Evolutionary conservation across 1,140 invertebrate genomes (phyloP), one percentile per base, ranked within the genome.

Genomic region (Pomacea maculata): DNA sequence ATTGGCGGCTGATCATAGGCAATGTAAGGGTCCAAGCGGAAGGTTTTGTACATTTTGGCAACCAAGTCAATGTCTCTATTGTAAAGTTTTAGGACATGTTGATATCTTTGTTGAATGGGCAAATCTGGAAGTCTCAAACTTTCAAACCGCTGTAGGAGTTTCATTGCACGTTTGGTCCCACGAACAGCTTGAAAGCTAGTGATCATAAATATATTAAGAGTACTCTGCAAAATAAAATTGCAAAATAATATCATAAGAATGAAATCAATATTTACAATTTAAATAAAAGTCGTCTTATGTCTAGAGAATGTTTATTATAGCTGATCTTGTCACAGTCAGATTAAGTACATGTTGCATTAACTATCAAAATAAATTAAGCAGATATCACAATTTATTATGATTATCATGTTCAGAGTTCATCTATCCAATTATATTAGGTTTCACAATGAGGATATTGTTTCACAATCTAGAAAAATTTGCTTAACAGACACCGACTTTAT

Each of bases 161-260:
- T 93, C 67, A 98, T 95, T 34, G 96, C 96, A 90, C 97, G 95
- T 0, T 96, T 95, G 1, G 96, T 97, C 91, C 97, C 96, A 95
- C 95, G 97, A 5, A 97, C 96, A 70, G 94, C 95, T 55, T 95
- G 94, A 88, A 97, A 98, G 92, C 96, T 97, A 45, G 93, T 93
- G 89, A 98, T 96, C 85, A 98, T 91, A 76, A 92, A 91, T 12
- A 1, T 55, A 7, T 70, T 54, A n/a, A 78, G 34, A 19, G 67
- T 3, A 25, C 8, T 70, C 77, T 78, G 77, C 14, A 78, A 54
- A 55, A 67, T 34, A 78, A 68, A 67, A 68, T 10, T 17, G 6
- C 29, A 14, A 70, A 70, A 70, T 25, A 34, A 25, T 70, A 21
- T 14, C 12, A 70, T 15, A 70, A 70, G 12, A 12, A 70, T 12